A percentile compares a stretch with the other conserved stretches of the same genome.
Conservation (phyloP, 2,888 invertebrate species). For the Monopis laevigella region DNA sequence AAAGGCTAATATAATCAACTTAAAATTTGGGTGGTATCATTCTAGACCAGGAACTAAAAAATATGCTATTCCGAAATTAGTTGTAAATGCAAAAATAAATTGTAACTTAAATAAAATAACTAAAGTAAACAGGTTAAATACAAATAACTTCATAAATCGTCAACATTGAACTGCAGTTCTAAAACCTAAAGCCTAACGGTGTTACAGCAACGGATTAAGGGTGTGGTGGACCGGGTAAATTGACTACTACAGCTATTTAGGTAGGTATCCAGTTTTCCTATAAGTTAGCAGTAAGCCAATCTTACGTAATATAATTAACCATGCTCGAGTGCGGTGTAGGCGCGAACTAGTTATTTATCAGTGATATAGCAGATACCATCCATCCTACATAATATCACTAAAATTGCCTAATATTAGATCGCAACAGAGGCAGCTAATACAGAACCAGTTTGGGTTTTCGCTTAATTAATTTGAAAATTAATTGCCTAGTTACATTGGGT, state of each 20-base stretch:
- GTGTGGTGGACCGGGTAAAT: constrained; percentile 8
- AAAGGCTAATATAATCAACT: no score
- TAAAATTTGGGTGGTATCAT: no score
- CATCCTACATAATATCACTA: constrained; percentile 46
- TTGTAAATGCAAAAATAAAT: no score
- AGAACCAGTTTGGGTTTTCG: constrained; percentile 49
- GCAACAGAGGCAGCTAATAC: constrained; percentile 40
- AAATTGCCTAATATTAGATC: constrained; percentile 53
- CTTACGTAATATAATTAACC: constrained; percentile 9
- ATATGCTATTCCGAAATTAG: no score
- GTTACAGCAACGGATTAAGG: no score
- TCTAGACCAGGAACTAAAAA: no score
- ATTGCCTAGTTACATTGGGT: constrained; percentile 45
- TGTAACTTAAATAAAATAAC: no score
- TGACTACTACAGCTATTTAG: constrained; percentile 2
- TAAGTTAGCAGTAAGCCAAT: constrained; percentile 4
- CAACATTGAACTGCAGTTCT: no score
- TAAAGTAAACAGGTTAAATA: no score
- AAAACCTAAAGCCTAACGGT: no score
- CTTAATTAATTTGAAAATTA: constrained; percentile 55
- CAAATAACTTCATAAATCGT: no score
- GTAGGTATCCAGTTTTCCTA: constrained; percentile 1
- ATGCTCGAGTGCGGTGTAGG: constrained; percentile 9
- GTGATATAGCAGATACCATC: constrained; percentile 20
- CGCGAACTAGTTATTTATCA: constrained; percentile 14